phyloP scores from a whole-genome alignment of 1,140 invertebrate species.

The Sycobia sp. region DNA sequence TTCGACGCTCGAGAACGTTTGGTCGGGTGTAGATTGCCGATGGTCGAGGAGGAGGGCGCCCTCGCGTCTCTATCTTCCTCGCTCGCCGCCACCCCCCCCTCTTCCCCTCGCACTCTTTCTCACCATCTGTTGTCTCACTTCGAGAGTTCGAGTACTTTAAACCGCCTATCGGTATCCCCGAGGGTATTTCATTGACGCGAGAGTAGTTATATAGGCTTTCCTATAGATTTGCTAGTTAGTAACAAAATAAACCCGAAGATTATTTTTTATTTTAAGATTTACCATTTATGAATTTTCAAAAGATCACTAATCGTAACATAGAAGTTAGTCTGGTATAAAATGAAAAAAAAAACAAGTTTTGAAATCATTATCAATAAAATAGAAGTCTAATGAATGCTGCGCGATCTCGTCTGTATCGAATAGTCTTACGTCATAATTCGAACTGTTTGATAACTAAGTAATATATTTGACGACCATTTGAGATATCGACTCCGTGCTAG shows the following conservation, averaged over 20 bases:
- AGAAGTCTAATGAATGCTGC: slow-evolving; percentile 11
- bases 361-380: slow-evolving; percentile 14
- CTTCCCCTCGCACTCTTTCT: not conserved
- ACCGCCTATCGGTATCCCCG: too few species aligned
- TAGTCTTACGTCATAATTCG: slow-evolving; percentile 37
- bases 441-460: slow-evolving; percentile 37
- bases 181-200: too few species aligned
- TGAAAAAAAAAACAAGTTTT: too few species aligned
- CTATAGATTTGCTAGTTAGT: too few species aligned
- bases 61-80: slow-evolving; percentile 32
- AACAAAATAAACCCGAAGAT: too few species aligned
- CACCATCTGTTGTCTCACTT: too few species aligned
- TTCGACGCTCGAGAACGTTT: slow-evolving; percentile 40
- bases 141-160: too few species aligned
- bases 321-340: too few species aligned
- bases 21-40: slow-evolving; percentile 54
- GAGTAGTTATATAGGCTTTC: too few species aligned
- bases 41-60: slow-evolving; percentile 53
- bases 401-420: slow-evolving; percentile 36
- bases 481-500: slow-evolving; percentile 6
- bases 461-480: slow-evolving; percentile 6
- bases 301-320: too few species aligned
- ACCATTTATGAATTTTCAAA: too few species aligned
- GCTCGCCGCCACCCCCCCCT: not conserved
- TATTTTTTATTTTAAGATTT: too few species aligned